Evolutionary conservation across 1,140 invertebrate genomes (phyloP), one percentile per base, ranked within the genome.

Genomic region (Drosophila dunni): DNA sequence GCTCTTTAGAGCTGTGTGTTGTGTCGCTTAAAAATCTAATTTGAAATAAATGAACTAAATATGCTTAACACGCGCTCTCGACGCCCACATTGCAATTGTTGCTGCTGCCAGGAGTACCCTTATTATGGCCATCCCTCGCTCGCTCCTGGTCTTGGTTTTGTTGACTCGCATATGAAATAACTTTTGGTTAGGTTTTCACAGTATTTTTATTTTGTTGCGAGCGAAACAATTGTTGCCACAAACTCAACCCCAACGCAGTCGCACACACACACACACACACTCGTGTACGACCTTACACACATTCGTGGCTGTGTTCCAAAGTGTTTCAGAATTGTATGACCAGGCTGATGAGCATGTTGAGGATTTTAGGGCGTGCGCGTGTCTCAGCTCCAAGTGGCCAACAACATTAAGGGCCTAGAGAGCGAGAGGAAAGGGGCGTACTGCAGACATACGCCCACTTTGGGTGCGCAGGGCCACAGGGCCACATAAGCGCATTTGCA

Each of bases 11-110:
- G 13, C 34, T 40, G 71, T 61, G 71, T 61, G 60, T 60, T 54
- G 58, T 83, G 75, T 75, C 70, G 81, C 81, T 63, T 73, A 81
- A 77, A 81, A 89, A 91, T 91, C 89, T 91, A 91, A 89, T 91
- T 91, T 91, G 81, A 89, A 91, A 91, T 91, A 91, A 91, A 91
- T 91, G 89, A 91, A 91, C 89, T 91, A 91, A 91, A 91, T 91
- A 91, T 91, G 89, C 89, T 91, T 91, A 91, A 91, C 89, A 91
- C 89, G 89, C 84, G 64, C 57, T 7, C 45, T 15, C 48, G 56
- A 13, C 54, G 50, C 56, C 72, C 72, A 42, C 50, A 29, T 29
- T 56, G 57, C 64, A 56, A 67, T 66, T 69, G 64, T 61, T 51
- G 45, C 50, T 29, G 3, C 24, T 29, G 24, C 24, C 24, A 29